Conservation (phyloP, 2,113 vertebrate genomes). For the Carassius carassius region DNA sequence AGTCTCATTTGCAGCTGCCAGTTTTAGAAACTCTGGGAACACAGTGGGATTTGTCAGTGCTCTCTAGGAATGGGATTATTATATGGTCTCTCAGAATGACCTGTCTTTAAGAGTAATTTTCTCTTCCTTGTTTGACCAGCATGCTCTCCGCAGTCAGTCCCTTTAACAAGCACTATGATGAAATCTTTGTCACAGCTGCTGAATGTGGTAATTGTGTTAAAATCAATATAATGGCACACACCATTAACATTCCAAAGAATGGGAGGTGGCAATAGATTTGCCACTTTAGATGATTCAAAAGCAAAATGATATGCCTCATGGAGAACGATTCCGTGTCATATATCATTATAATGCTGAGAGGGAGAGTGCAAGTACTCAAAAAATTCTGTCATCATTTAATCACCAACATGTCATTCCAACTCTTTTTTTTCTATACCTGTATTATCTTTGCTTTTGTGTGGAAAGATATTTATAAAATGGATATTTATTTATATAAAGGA, state of each 20-base stretch:
- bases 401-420: too few relatives aligned
- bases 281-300: constrained; percentile 1
- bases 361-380: neutral
- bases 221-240: neutral
- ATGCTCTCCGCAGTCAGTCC: constrained; percentile 16
- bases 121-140: neutral
- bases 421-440: neutral
- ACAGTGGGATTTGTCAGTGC: constrained; percentile 4
- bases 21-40: constrained; percentile 11
- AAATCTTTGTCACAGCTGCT: constrained; percentile 4
- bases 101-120: constrained; percentile 37
- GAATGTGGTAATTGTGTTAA: neutral
- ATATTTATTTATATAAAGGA: too few relatives aligned
- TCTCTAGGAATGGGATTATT: neutral
- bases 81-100: constrained; percentile 23
- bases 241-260: constrained; percentile 12
- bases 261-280: neutral
- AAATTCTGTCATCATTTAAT: too few relatives aligned
- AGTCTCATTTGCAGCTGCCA: constrained; percentile 7
- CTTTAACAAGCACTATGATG: neutral
- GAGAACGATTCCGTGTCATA: neutral
- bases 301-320: neutral
- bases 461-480: too few relatives aligned
- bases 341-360: neutral
- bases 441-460: too few relatives aligned